Base-by-base conservation (phyloP, 2,888 invertebrate species). In the Papilio elwesi region DNA sequence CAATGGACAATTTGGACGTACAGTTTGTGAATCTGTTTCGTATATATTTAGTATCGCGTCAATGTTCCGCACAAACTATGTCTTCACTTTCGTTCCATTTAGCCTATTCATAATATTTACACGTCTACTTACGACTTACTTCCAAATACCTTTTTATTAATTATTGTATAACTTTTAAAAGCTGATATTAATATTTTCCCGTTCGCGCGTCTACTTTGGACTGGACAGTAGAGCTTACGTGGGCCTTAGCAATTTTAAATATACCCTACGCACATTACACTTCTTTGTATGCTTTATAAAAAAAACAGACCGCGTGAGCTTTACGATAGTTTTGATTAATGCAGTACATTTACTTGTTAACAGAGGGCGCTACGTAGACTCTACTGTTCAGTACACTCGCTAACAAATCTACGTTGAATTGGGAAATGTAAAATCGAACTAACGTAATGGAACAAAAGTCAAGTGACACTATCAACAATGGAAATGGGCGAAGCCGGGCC, bases 1-100 rank as follows among this genome's bases (percentile, higher is more conserved):
- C 91, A 90, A 92, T 94, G 94, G 94, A 94, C 94, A 94, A 90
- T 92, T 93, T 94, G 94, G 94, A 94, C 94, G 94, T 93, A 92
- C 94, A 93, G 90, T 92, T 71, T 92, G 90, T 91, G 90, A 90
- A 84, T 82, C 84, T 86, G 83, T 83, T 85, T 85, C 85, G 74
- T 74, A 72, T 57, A 76, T 80, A 84, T 82, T 84, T 85, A 85
- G 86, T 87, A 87, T 88, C 88, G 87, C 85, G 87, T 85, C 83
- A 82, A 86, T 88, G 85, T 85, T 82, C 81, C 81, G 86, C 85
- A 83, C 83, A 84, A 83, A 83, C 78, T 76, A 80, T 83, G 87
- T 79, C 87, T 90, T 89, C 87, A 90, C 91, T 91, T 91, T 89
- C 89, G 92, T 90, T 91, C 91, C 91, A 88, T 85, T 82, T 79